Evolutionary conservation across 2,797 vertebrate genomes (phyloP).

Genomic region (Vireo griseus): DNA sequence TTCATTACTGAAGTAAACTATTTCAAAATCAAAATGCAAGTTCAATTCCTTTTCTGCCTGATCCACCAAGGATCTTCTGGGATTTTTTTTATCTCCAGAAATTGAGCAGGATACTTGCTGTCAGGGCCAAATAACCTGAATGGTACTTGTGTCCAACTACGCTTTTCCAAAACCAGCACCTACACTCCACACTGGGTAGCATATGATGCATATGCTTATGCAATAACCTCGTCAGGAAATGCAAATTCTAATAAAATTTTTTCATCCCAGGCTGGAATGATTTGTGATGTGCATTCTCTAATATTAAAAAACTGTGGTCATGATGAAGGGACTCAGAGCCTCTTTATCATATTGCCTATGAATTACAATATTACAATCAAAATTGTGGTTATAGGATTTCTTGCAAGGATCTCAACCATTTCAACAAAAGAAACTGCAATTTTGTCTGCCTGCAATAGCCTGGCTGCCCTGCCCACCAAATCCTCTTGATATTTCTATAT

Average conservation of each 20-base stretch:
- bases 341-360: background rate
- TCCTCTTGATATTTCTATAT: background rate
- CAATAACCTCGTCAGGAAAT: background rate
- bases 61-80: background rate
- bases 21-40: background rate
- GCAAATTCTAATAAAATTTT: background rate
- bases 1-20: background rate
- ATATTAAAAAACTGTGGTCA: background rate
- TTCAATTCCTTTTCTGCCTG: background rate
- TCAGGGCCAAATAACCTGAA: background rate
- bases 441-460: background rate
- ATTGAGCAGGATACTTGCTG: background rate
- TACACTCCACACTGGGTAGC: background rate
- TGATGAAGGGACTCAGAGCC: background rate
- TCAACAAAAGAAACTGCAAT: background rate
- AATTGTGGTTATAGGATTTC: background rate
- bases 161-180: background rate
- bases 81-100: background rate
- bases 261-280: background rate
- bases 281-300: background rate
- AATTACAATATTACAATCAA: background rate
- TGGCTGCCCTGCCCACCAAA: background rate
- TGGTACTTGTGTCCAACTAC: background rate
- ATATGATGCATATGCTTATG: background rate
- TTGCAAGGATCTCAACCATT: background rate